These are phyloP conservation scores for Stigmatopora nigra DNA, from an alignment of 2,113 vertebrate genomes.

Conservation along the genomic window DNA sequence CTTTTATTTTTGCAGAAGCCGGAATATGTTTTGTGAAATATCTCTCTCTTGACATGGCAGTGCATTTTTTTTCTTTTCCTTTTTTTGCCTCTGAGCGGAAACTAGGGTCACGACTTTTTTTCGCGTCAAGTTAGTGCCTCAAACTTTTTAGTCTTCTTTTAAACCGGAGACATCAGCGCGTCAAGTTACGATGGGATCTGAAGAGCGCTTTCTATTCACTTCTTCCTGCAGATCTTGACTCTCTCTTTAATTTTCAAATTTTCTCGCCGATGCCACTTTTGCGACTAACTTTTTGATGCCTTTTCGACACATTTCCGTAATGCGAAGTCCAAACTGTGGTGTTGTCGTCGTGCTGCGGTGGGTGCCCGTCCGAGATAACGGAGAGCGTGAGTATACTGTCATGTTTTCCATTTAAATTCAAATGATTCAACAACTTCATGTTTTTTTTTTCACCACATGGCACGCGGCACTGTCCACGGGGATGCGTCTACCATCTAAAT, in stretches of 20 bases:
- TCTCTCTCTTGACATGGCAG: constrained; percentile 24
- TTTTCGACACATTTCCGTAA: constrained; percentile 63
- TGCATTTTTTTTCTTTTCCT: constrained; percentile 28
- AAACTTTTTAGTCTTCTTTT: constrained; percentile 40
- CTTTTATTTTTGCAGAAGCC: constrained; percentile 48
- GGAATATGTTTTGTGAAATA: not conserved
- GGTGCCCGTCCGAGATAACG: constrained; percentile 68
- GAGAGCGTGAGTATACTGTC: constrained; percentile 57
- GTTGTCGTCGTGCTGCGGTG: constrained; percentile 62
- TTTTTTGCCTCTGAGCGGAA: constrained; percentile 53
- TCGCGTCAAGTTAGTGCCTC: constrained; percentile 56
- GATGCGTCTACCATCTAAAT: not conserved
- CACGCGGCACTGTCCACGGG: not conserved
- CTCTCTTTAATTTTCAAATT: constrained; percentile 32
- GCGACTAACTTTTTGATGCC: constrained; percentile 37
- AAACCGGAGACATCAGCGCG: constrained; percentile 38
- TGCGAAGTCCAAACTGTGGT: constrained; percentile 66
- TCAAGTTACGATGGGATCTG: constrained; percentile 61
- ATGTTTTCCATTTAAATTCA: not conserved
- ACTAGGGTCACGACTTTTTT: constrained; percentile 61
- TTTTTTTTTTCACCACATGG: not conserved
- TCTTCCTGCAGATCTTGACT: constrained; percentile 24
- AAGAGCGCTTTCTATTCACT: constrained; percentile 43
- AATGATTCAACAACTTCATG: not conserved
- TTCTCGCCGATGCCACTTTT: constrained; percentile 40